A percentile compares a stretch with the other conserved stretches of the same genome.
Evolutionary conservation across 2,113 vertebrate species (phyloP).

Genomic region (Machaerirhynchus nigripectus): DNA sequence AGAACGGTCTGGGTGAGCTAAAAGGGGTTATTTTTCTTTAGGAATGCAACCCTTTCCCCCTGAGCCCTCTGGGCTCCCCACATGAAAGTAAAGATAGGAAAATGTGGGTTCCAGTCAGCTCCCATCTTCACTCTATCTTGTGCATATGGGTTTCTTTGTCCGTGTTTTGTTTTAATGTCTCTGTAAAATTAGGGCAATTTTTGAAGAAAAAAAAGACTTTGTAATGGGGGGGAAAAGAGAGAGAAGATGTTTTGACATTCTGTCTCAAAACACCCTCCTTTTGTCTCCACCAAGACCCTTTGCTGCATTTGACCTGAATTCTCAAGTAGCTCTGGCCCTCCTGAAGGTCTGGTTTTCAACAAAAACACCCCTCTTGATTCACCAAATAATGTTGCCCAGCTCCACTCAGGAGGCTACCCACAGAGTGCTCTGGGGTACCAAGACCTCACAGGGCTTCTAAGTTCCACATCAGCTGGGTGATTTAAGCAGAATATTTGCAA

Average conservation of each 20-base stretch:
- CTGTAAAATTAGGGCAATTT: constrained; percentile 5
- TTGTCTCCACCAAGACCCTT: background rate
- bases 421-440: background rate
- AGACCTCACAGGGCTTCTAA: background rate
- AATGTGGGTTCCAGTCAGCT: background rate
- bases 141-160: background rate
- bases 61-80: background rate
- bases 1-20: background rate
- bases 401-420: background rate
- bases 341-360: background rate
- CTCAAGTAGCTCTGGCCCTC: background rate
- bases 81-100: background rate
- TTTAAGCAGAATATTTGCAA: background rate
- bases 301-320: constrained; percentile 32
- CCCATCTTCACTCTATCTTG: background rate
- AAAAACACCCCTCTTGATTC: background rate
- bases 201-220: background rate
- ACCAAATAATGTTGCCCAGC: background rate
- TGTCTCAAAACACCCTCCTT: background rate
- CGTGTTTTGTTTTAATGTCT: background rate
- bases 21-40: background rate
- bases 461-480: background rate
- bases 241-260: background rate
- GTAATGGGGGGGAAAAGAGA: background rate
- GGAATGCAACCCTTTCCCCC: background rate